Conservation (phyloP, 35 echinoderm and acorn worm genomes). For the Apostichopus japonicus region DNA sequence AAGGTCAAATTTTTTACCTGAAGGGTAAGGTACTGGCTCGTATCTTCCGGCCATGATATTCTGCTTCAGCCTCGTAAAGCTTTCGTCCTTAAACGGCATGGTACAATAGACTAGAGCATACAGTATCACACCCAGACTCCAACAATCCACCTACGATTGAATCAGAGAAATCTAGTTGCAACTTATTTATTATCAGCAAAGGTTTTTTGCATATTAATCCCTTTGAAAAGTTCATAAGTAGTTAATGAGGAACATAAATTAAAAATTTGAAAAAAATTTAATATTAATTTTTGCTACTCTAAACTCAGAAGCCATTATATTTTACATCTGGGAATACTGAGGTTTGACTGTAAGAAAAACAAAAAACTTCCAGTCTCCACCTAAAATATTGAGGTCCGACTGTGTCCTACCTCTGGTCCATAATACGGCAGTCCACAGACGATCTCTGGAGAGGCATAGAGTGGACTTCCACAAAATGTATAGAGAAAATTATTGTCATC, state of each 20-base stretch:
- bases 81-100: conserved; percentile 88
- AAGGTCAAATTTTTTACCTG: conserved; percentile 42
- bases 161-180: neutral
- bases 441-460: conserved; percentile 97
- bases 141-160: conserved; percentile 85
- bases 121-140: conserved; percentile 96
- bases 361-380: too few species aligned
- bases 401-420: conserved; percentile 87
- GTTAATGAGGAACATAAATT: too few species aligned
- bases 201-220: too few species aligned
- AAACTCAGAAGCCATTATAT: too few species aligned
- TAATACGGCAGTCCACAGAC: conserved; percentile 91
- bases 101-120: conserved; percentile 96
- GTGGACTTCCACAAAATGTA: conserved; percentile 97
- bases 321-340: too few species aligned
- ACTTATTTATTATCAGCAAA: neutral
- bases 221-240: too few species aligned
- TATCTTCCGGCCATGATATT: conserved; percentile 84
- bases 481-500: conserved; percentile 76
- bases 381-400: too few species aligned
- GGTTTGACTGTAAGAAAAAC: too few species aligned
- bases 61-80: conserved; percentile 66
- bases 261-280: too few species aligned
- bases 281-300: too few species aligned
- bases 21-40: conserved; percentile 61